Evolutionary conservation across 92 coral and sea anemone genomes (phyloP).

Genomic region (Siderastrea radians): DNA sequence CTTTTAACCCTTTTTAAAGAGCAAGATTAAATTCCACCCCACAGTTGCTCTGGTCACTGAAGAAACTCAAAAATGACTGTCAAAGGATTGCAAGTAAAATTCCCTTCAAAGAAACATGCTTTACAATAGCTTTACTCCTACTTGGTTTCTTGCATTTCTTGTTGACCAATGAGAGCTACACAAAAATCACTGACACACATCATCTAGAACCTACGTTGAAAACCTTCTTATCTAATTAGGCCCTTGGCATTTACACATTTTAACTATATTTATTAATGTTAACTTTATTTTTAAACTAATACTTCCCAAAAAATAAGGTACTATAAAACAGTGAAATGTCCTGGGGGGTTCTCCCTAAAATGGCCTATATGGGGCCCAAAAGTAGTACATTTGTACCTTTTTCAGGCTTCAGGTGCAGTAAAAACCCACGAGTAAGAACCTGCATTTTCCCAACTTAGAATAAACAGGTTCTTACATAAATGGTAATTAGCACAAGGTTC

Average conservation of each 20-base stretch:
- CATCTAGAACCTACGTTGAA: not conserved
- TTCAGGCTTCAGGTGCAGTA: no score
- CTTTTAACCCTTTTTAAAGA: not conserved
- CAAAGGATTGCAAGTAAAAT: not conserved
- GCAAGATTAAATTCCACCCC: not conserved
- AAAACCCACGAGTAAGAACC: no score
- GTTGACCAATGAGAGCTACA: not conserved
- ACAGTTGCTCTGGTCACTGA: not conserved
- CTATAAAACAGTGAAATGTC: not conserved
- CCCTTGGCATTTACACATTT: not conserved
- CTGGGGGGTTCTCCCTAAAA: not conserved
- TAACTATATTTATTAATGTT: not conserved
- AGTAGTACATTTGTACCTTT: no score
- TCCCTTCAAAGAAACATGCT: not conserved
- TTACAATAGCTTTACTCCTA: not conserved
- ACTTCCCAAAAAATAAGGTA: not conserved
- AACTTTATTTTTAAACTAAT: not conserved
- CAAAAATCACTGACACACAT: not conserved
- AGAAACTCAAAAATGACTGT: not conserved
- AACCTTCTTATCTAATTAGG: not conserved
- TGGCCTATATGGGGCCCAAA: not conserved
- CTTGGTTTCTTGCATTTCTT: not conserved
- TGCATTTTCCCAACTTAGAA: no score
- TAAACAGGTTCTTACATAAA: no score
- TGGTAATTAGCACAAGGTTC: no score